Base-by-base conservation (phyloP, 2,113 vertebrate genomes). In the Saccopteryx bilineata region DNA sequence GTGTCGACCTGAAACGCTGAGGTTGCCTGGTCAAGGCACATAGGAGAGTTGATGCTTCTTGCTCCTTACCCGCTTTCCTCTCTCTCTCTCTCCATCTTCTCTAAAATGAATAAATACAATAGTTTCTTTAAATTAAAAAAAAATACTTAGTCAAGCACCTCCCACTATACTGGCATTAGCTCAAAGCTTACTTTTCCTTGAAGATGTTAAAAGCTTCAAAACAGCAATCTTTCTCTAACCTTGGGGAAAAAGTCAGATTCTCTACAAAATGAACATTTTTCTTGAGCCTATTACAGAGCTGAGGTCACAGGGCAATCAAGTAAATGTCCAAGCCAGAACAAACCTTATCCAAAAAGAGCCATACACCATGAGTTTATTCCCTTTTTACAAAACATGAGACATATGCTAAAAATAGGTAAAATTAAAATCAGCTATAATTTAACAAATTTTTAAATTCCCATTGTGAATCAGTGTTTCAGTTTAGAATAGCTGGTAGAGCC, bases 191-290 rank as follows among this genome's bases (percentile, higher is more conserved):
- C 33, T 58, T 94, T 92, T 61, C 54, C n/a, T 76, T 75, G 24
- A 91, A 68, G 26, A 87, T 69, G 26, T 58, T 84, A 48, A 95
- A 94, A 96, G 39, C 54, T 56, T 7, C n/a, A 94, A 78, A 90
- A 65, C 1, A 52, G 31, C 3, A 15, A 14, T 66, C 14, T 7
- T 19, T 54, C 12, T 19, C 28, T 58, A 75, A 69, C 5, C 23
- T 78, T 80, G 6, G 61, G 6, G 61, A 28, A 79, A 90, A 95
- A 84, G 33, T 18, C 24, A 87, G 21, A 46, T 24, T 15, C 31
- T 79, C 31, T 68, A n/a, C 2, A 75, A 90, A 80, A 75, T 69
- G 3, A 52, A 79, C 4, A 74, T 66, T 87, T n/a, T 48, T 87
- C 65, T 58, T 66, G 23, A 69, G 26, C 28, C 39, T 48, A 48